Conservation (phyloP, 1,140 invertebrate species). For the Hycleus cichorii region DNA sequence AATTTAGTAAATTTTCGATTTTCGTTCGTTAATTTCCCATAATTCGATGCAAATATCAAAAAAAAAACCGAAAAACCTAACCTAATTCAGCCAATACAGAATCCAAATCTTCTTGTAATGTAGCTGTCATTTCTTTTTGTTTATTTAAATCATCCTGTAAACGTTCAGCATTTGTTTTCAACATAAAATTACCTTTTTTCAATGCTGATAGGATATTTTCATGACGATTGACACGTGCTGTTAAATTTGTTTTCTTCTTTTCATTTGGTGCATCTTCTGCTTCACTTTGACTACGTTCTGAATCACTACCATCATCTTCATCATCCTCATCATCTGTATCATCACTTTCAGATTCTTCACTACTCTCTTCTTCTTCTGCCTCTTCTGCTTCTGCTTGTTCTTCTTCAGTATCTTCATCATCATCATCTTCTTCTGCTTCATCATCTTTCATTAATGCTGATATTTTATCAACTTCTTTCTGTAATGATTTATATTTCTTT, state of each 20-base stretch:
- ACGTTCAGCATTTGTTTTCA: conserved; percentile 77
- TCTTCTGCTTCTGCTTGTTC: conserved; percentile 45
- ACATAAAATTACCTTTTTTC: conserved; percentile 77
- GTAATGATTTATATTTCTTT: conserved; percentile 66
- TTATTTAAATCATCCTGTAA: conserved; percentile 76
- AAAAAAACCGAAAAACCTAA: conserved; percentile 23
- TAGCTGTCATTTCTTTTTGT: conserved; percentile 67
- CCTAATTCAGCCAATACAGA: conserved; percentile 68
- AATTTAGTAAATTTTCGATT: background rate
- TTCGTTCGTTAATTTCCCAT: background rate
- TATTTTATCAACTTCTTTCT: conserved; percentile 86
- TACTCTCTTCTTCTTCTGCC: conserved; percentile 55
- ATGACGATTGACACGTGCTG: conserved; percentile 57
- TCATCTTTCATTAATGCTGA: conserved; percentile 72
- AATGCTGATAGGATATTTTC: conserved; percentile 68
- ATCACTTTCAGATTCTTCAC: conserved; percentile 51
- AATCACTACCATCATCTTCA: conserved; percentile 50
- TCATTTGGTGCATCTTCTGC: conserved; percentile 56
- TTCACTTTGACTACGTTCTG: conserved; percentile 51
- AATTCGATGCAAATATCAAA: background rate
- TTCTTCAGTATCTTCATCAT: conserved; percentile 56
- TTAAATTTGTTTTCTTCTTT: conserved; percentile 57
- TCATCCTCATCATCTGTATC: conserved; percentile 53
- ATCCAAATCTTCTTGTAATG: conserved; percentile 73
- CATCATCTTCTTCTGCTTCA: conserved; percentile 64